These are phyloP conservation scores for Ephialtes manifestator DNA, from an alignment of 2,888 invertebrate genomes.

Conservation along the genomic window DNA sequence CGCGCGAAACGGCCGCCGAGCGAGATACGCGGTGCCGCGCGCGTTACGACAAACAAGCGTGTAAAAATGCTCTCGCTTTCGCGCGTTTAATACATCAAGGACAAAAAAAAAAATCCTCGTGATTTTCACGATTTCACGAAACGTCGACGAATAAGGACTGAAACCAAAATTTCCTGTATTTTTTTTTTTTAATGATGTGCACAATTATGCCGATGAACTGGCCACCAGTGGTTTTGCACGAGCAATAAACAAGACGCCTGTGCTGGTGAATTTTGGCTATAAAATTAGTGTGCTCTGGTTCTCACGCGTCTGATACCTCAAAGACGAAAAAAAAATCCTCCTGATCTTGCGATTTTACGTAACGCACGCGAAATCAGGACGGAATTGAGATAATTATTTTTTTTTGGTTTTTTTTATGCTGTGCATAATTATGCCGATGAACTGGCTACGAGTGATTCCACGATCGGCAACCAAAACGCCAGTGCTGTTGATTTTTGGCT, in stretches of 20 bases:
- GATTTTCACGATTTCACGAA: neutral
- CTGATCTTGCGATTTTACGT: neutral
- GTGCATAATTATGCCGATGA: neutral
- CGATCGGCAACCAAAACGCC: neutral
- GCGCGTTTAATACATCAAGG: neutral
- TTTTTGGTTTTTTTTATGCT: neutral
- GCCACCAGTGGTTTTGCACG: neutral
- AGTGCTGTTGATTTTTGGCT: neutral
- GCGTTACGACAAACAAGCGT: constrained; percentile 17
- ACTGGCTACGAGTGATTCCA: neutral
- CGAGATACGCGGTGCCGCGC: constrained; percentile 28
- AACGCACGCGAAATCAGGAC: neutral
- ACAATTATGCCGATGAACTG: neutral
- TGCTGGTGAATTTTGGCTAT: neutral
- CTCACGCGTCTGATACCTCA: neutral
- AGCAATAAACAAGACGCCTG: neutral
- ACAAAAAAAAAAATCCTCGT: neutral
- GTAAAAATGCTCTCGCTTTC: neutral
- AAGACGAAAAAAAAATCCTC: neutral
- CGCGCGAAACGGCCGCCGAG: constrained; percentile 46
- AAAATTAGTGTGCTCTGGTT: neutral
- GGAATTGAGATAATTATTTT: no score
- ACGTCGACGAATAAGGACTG: neutral
- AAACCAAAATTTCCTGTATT: neutral
- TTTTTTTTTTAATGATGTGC: neutral